Conservation (phyloP, 2,797 vertebrate species). For the Lemur catta region DNA sequence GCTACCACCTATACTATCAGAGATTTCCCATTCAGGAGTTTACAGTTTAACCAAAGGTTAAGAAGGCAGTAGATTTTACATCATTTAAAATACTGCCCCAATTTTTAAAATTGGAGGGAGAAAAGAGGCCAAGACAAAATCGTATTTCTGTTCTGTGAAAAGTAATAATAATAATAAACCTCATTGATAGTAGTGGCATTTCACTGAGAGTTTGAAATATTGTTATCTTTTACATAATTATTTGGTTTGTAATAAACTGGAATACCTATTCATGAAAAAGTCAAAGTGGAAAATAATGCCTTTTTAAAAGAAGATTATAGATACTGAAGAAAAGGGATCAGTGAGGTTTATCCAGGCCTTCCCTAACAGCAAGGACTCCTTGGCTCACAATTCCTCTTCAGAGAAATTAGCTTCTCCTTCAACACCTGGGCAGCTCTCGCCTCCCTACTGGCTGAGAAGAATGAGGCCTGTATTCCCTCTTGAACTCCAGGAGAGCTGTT, state of each 20-base stretch:
- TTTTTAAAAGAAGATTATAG: background rate
- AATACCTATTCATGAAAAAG: conserved; percentile 3
- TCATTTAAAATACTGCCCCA: background rate
- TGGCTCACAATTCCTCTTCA: background rate
- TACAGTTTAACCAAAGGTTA: background rate
- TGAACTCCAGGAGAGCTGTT: background rate
- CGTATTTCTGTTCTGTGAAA: background rate
- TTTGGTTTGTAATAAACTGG: background rate
- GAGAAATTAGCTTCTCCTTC: background rate
- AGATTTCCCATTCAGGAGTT: background rate
- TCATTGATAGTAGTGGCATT: background rate
- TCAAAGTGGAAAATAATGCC: background rate
- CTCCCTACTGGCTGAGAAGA: background rate
- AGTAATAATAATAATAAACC: background rate
- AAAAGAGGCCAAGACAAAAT: background rate
- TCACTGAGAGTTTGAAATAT: background rate
- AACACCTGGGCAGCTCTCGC: background rate
- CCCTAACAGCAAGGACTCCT: background rate
- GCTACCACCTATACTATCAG: background rate
- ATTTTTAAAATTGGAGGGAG: conserved; percentile 36
- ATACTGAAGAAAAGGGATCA: background rate
- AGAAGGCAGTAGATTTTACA: background rate
- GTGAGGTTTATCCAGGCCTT: background rate
- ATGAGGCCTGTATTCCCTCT: background rate
- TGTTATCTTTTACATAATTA: background rate